Evolutionary conservation across 2,113 vertebrate species (phyloP), one percentile per base, ranked within the genome.

Genomic region (Scomber japonicus): DNA sequence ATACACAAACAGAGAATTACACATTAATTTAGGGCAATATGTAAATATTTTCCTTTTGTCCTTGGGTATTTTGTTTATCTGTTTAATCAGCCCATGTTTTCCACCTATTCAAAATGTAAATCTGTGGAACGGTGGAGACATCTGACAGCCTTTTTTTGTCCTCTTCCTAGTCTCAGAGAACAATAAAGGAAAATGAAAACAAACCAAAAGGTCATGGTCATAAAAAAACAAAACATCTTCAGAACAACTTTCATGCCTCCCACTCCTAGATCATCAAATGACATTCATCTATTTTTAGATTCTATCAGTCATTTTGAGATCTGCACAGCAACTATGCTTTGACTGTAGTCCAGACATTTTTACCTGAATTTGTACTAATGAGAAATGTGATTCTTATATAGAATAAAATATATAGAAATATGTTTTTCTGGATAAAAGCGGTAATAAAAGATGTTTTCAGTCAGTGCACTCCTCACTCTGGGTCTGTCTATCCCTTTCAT

Each of bases 11-110:
- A 70, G 3, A 44, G 31, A 80, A 63, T 53, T n/a, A 61, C 27
- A 74, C 72, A 81, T 82, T 82, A 14, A 82, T 82, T 80, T 69
- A 40, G 66, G 56, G 70, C 53, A 59, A 67, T 74, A 73, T 81
- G 65, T 70, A 78, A 83, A 83, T 82, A 53, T 35, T 55, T 65
- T 51, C 55, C 35, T 8, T 75, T 80, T 78, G 68, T 70, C 82
- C 66, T 83, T 81, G 61, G 78, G 45, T 59, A 49, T 73, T 54
- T 55, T 65, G 11, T 81, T 63, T 63, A 17, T 54, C 49, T 67
- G 14, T 64, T 72, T 68, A 68, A 79, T 73, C 27, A 83, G 61
- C 59, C 40, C 67, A 70, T 75, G 3, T 44, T 75, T 80, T 72
- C 11, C n/a, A 45, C 19, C 19, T 61, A 35, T 49, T 67, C 30